Conservation (phyloP, 2,888 invertebrate genomes). For the Drosophila tanythrix region DNA sequence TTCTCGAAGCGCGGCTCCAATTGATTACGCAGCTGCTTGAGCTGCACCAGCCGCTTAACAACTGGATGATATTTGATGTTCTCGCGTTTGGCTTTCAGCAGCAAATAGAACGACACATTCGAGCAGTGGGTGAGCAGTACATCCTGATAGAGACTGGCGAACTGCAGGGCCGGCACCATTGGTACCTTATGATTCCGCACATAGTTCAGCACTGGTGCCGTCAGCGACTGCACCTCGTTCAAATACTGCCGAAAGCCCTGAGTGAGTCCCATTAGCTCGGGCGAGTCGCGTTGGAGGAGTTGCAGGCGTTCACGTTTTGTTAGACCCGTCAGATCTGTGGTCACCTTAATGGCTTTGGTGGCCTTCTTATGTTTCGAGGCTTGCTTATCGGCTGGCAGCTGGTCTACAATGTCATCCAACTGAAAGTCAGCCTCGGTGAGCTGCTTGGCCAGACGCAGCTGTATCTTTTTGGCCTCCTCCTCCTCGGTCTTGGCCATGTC, state of each 20-base stretch:
- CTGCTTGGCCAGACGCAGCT: slow-evolving; percentile 90
- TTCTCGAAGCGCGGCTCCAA: slow-evolving; percentile 89
- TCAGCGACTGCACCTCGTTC: slow-evolving; percentile 88
- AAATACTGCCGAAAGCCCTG: slow-evolving; percentile 92
- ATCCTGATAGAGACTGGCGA: slow-evolving; percentile 89
- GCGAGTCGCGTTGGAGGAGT: slow-evolving; percentile 93
- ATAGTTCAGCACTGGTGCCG: slow-evolving; percentile 89
- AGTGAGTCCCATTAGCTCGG: slow-evolving; percentile 92
- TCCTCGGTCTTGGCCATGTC: slow-evolving; percentile 92
- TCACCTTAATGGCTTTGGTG: slow-evolving; percentile 85
- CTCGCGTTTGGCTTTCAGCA: slow-evolving; percentile 91
- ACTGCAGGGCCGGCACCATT: slow-evolving; percentile 89
- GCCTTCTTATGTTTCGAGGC: background rate
- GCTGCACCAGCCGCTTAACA: slow-evolving; percentile 92
- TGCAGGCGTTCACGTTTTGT: slow-evolving; percentile 91
- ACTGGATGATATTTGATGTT: slow-evolving; percentile 94
- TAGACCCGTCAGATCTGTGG: slow-evolving; percentile 91
- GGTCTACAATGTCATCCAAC: slow-evolving; percentile 44
- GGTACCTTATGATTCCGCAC: slow-evolving; percentile 88
- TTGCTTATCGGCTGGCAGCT: background rate
- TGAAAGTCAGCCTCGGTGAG: slow-evolving; percentile 91
- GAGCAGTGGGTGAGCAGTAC: slow-evolving; percentile 92
- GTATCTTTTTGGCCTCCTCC: slow-evolving; percentile 92
- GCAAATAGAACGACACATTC: slow-evolving; percentile 94
- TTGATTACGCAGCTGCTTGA: slow-evolving; percentile 90